Evolutionary conservation across 2,888 invertebrate genomes (phyloP).

Genomic region (Pinctada fucata): DNA sequence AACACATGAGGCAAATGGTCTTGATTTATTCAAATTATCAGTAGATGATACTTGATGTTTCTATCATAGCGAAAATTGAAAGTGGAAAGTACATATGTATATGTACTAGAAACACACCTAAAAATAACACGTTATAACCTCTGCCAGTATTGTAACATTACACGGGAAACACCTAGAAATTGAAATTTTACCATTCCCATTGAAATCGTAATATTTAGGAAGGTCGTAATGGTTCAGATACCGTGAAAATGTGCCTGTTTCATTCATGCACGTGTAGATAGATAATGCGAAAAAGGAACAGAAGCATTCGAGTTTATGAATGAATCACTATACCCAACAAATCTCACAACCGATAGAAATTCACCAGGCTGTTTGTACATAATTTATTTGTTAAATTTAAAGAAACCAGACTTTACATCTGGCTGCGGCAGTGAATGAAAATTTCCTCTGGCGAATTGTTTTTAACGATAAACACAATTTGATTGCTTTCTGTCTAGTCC

Average conservation of each 20-base stretch:
- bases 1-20: no score
- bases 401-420: conserved; percentile 6
- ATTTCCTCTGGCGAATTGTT: conserved; percentile 13
- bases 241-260: background rate
- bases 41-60: no score
- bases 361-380: background rate
- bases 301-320: background rate
- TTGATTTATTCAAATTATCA: no score
- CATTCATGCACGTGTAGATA: background rate
- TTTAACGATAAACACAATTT: conserved; percentile 18
- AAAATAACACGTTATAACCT: no score
- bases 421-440: conserved; percentile 4
- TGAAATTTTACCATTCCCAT: no score
- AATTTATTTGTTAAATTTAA: conserved; percentile 8
- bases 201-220: no score
- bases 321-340: background rate
- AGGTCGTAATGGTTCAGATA: no score
- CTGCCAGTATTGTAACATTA: no score
- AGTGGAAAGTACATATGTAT: no score
- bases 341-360: background rate
- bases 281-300: background rate
- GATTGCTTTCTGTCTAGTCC: conserved; percentile 7
- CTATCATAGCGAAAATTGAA: no score
- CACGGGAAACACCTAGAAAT: no score
- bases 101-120: no score